Evolutionary conservation across 1,140 invertebrate species (phyloP), one percentile per base, ranked within the genome.

Genomic region (Matsumurasca onukii): DNA sequence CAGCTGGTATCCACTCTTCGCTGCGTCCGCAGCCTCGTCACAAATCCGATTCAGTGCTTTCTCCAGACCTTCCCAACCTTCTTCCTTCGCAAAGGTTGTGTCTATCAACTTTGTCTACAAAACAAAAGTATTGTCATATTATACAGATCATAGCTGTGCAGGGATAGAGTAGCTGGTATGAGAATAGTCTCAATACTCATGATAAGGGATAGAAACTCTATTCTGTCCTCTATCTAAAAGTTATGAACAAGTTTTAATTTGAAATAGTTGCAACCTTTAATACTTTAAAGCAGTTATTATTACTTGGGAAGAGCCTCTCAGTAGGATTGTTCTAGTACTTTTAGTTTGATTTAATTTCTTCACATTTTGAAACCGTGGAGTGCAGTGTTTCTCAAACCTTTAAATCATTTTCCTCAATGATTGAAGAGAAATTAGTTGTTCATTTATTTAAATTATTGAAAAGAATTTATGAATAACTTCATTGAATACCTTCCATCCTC

Each of bases 401-500:
- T n/a, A n/a, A n/a, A n/a, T n/a, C n/a, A n/a, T n/a, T n/a, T n/a
- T n/a, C n/a, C n/a, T n/a, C n/a, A n/a, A n/a, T n/a, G n/a, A n/a
- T n/a, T n/a, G n/a, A n/a, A n/a, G n/a, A n/a, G n/a, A n/a, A n/a
- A n/a, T n/a, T 17, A 45, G 34, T 17, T 12, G 34, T 45, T 45
- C 34, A 45, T 17, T 45, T 45, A 45, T 45, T 45, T 45, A 9
- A 45, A 17, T 12, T 17, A 1, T n/a, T 3, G 1, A 48, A 29
- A 12, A 20, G 24, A 57, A 57, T 20, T 12, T n/a, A 13, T 63
- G 31, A 48, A 15, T n/a, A n/a, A n/a, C n/a, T n/a, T n/a, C n/a
- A n/a, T n/a, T n/a, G n/a, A n/a, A n/a, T 77, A 86, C 85, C 78
- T 89, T 92, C 96, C 97, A 99, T 13, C 91, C 92, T 61, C 93